Conservation (phyloP, 2,888 invertebrate species). For the Melieria crassipennis region DNA sequence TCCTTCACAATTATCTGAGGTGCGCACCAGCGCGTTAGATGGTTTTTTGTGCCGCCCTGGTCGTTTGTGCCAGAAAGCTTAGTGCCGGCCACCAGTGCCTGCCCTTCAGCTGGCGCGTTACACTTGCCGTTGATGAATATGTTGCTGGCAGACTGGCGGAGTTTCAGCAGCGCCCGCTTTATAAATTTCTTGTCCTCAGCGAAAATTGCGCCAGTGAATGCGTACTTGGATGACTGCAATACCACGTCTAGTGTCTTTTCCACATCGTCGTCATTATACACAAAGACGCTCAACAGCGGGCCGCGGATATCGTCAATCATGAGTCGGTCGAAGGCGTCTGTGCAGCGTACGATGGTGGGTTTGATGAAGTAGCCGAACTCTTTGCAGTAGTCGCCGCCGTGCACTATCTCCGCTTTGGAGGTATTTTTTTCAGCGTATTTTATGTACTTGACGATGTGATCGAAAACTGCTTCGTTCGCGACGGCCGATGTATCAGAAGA, state of each 20-base stretch:
- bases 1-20: constrained; percentile 91
- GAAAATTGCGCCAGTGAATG: constrained; percentile 39
- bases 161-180: constrained; percentile 75
- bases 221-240: constrained; percentile 30
- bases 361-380: constrained; percentile 40
- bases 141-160: constrained; percentile 91
- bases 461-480: constrained; percentile 34
- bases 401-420: constrained; percentile 58
- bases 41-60: constrained; percentile 95
- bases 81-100: constrained; percentile 96
- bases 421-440: constrained; percentile 29
- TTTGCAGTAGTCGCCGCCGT: constrained; percentile 39
- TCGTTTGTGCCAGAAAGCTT: constrained; percentile 97
- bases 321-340: constrained; percentile 37
- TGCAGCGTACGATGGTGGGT: constrained; percentile 39
- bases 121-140: constrained; percentile 97
- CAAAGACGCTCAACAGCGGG: constrained; percentile 40
- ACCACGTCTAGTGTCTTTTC: constrained; percentile 32
- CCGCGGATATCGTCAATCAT: constrained; percentile 40
- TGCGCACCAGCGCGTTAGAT: constrained; percentile 86
- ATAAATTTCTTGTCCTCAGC: constrained; percentile 70
- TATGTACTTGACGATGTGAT: constrained; percentile 31
- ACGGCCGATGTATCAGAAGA: constrained; percentile 38
- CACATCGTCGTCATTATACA: constrained; percentile 39
- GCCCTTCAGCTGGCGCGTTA: constrained; percentile 96